Base-by-base conservation (phyloP, 2,888 invertebrate genomes). In the Drosophila gaucha region DNA sequence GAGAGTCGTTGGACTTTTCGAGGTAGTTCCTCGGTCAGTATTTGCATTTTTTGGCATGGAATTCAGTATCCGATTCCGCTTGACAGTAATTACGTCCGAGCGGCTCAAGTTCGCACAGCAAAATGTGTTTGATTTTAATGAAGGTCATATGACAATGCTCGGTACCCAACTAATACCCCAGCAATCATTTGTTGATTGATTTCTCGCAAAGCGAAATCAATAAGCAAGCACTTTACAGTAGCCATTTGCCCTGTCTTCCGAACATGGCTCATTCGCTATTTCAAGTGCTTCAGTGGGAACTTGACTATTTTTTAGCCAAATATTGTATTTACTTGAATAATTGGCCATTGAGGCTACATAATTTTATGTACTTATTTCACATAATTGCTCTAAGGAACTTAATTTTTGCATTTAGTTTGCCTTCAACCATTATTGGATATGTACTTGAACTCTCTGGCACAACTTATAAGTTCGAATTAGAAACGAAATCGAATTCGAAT, bases 1-100 rank as follows among this genome's bases (percentile, higher is more conserved):
- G 44, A 65, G 55, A 70, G 86, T 82, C 82, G 82, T 86, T 88
- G 84, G 73, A 88, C 82, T 82, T 82, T 82, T 88, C 82, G 82
- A 82, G 88, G 80, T 79, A 86, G 54, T 66, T 74, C 33, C 57
- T 60, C 51, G 43, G 60, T 80, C 64, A 63, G 78, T 46, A 87
- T 74, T 75, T 75, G 75, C 69, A 78, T 75, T 74, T 71, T 41
- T 67, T 65, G 49, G 74, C 56, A 65, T 68, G 74, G 59, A 78
- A 69, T 63, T 44, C 12, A 43, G 41, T 68, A 62, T 69, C 57
- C 58, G 56, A 78, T 75, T 69, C 64, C 70, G 65, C 75, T 78
- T 75, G 80, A 80, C 87, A 88, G 86, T 73, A 73, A 88, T 88
- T 82, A 80, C 73, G 84, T 76, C 60, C 77, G 62, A 82, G 59